Evolutionary conservation across 1,140 invertebrate genomes (phyloP).

Genomic region (Procambarus clarkii): DNA sequence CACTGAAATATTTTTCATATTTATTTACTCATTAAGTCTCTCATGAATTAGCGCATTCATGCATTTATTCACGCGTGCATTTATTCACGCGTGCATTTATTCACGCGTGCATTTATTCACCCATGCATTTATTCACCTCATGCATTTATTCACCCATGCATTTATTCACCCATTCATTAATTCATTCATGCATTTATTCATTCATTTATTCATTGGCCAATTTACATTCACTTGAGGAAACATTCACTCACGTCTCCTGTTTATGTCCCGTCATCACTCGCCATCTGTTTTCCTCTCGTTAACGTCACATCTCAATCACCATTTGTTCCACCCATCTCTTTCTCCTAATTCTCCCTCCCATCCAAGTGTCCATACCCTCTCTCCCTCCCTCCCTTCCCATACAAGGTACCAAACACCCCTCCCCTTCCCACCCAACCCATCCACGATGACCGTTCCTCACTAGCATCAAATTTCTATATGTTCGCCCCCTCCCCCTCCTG

Average conservation of each 20-base stretch:
- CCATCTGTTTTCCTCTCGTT: background rate
- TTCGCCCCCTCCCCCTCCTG: too few species aligned
- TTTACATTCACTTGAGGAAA: background rate
- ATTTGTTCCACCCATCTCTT: background rate
- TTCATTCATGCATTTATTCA: too few species aligned
- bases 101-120: background rate
- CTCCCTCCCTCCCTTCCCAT: background rate
- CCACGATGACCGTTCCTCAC: slow-evolving; percentile 28
- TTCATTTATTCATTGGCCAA: background rate
- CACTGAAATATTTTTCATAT: too few species aligned
- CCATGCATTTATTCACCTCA: background rate
- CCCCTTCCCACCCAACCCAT: too few species aligned
- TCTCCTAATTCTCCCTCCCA: background rate
- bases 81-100: too few species aligned
- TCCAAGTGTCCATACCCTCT: background rate
- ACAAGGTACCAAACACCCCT: too few species aligned
- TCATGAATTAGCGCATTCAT: too few species aligned
- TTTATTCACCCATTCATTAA: background rate
- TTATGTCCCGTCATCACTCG: background rate
- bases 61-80: too few species aligned
- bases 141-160: background rate
- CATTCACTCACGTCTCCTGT: background rate
- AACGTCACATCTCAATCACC: too few species aligned
- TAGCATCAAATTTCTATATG: slow-evolving; percentile 27
- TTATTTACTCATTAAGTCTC: too few species aligned